Conservation (phyloP, 92 coral and sea anemone species). For the Bergia sp. region DNA sequence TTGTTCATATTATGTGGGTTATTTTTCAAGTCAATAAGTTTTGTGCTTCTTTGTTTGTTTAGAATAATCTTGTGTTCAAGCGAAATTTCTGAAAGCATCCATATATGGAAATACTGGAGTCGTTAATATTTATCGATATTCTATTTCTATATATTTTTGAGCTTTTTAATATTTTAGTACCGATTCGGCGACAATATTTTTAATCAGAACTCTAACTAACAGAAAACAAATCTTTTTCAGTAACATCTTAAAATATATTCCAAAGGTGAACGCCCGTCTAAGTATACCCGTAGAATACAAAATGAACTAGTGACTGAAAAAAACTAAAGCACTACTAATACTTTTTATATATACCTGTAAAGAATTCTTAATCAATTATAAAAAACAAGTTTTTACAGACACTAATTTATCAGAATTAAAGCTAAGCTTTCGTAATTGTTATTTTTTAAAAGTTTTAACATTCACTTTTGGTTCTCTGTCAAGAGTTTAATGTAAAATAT, state of each 20-base stretch:
- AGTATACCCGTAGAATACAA: not conserved
- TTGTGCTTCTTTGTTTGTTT: not conserved
- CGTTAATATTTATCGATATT: not conserved
- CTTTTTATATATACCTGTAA: not conserved
- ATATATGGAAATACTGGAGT: not conserved
- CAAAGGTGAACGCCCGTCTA: too few species aligned
- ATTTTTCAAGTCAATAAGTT: too few species aligned
- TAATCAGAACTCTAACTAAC: not conserved
- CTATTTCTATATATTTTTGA: not conserved
- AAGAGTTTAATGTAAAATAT: too few species aligned
- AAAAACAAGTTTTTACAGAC: not conserved
- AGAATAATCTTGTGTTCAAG: not conserved
- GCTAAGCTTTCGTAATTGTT: too few species aligned
- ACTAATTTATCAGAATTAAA: too few species aligned
- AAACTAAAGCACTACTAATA: too few species aligned
- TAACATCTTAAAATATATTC: not conserved
- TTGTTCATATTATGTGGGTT: not conserved
- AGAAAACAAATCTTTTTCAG: not conserved
- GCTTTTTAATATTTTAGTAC: not conserved
- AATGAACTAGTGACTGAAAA: too few species aligned
- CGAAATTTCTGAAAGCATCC: not conserved
- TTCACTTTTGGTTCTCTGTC: too few species aligned
- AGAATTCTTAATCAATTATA: not conserved
- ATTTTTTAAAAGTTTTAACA: not conserved
- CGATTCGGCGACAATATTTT: not conserved